A percentile compares a stretch with the other conserved stretches of the same genome.
Evolutionary conservation across 2,888 invertebrate genomes (phyloP).

Genomic region (Parascotia fuliginaria): DNA sequence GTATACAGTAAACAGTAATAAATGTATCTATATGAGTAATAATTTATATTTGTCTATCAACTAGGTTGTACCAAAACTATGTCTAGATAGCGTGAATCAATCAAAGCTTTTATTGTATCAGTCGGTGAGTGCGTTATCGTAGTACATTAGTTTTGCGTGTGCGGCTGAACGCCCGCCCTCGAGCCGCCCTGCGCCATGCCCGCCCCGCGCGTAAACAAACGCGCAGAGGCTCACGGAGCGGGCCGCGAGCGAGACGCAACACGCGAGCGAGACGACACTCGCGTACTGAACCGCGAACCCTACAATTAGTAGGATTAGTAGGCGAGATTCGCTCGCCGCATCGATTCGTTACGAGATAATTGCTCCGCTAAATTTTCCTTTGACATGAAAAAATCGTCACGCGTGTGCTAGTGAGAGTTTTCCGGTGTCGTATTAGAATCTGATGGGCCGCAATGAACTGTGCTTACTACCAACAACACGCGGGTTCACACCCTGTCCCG

Average conservation of each 20-base stretch:
- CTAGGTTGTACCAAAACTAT: neutral
- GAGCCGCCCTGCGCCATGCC: slow-evolving; percentile 73
- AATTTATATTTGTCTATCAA: neutral
- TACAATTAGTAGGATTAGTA: slow-evolving; percentile 76
- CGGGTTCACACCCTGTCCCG: slow-evolving; percentile 73
- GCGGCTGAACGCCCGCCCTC: slow-evolving; percentile 71
- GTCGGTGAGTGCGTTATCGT: slow-evolving; percentile 52
- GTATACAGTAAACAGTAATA: too few species aligned
- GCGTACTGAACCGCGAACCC: slow-evolving; percentile 70
- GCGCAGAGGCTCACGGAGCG: slow-evolving; percentile 34
- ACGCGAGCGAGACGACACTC: slow-evolving; percentile 63
- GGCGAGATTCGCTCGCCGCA: slow-evolving; percentile 84
- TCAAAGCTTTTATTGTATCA: slow-evolving; percentile 32
- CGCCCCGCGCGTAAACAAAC: slow-evolving; percentile 52
- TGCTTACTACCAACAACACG: slow-evolving; percentile 81
- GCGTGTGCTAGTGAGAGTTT: slow-evolving; percentile 49
- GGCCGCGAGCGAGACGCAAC: slow-evolving; percentile 56
- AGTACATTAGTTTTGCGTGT: slow-evolving; percentile 72
- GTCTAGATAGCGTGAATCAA: slow-evolving; percentile 20
- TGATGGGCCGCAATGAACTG: slow-evolving; percentile 80
- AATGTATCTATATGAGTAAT: too few species aligned
- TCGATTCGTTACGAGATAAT: slow-evolving; percentile 84
- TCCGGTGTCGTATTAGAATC: slow-evolving; percentile 52
- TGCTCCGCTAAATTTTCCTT: slow-evolving; percentile 74
- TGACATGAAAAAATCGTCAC: slow-evolving; percentile 68